Conservation (phyloP, 2,888 invertebrate species). For the Tolmerus cingulatus region DNA sequence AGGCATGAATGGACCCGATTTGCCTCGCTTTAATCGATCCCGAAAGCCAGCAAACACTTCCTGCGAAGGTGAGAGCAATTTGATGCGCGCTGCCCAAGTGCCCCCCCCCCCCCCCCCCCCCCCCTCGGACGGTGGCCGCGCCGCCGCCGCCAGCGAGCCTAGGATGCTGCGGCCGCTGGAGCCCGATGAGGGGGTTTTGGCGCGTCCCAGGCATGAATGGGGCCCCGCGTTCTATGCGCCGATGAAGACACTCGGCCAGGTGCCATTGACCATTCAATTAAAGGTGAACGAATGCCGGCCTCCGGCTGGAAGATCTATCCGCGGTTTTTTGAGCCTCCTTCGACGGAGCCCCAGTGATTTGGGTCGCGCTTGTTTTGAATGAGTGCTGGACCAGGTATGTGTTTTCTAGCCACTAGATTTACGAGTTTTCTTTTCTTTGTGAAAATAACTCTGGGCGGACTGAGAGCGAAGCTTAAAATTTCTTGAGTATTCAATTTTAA, state of each 20-base stretch:
- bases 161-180: background rate
- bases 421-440: background rate
- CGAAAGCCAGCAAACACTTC: conserved; percentile 30
- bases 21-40: conserved; percentile 29
- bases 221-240: background rate
- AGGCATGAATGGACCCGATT: conserved; percentile 31
- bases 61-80: conserved; percentile 11
- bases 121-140: background rate
- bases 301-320: background rate
- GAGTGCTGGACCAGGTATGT: background rate
- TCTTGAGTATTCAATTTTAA: too few relatives aligned
- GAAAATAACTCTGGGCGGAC: too few relatives aligned
- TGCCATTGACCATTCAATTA: conserved; percentile 38
- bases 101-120: too few relatives aligned
- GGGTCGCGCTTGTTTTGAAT: background rate
- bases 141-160: background rate
- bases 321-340: background rate
- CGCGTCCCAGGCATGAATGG: conserved; percentile 17
- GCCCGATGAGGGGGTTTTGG: conserved; percentile 9
- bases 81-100: background rate
- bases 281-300: conserved; percentile 24
- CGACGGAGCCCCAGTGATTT: background rate
- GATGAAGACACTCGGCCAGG: conserved; percentile 10
- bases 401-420: background rate
- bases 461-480: too few relatives aligned